Evolutionary conservation across 2,888 invertebrate genomes (phyloP).

Genomic region (Campopleginae sp.): DNA sequence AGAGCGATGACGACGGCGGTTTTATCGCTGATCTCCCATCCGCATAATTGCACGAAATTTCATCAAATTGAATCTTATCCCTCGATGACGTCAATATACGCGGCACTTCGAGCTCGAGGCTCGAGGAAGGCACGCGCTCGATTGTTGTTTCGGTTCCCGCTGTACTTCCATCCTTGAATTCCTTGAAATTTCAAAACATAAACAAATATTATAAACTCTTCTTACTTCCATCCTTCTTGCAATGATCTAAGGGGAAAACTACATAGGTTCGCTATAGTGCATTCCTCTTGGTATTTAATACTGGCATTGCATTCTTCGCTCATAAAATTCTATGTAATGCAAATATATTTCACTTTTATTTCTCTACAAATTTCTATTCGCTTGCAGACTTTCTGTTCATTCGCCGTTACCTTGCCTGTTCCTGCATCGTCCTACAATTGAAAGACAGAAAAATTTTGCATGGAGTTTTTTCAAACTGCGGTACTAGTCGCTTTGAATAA

Average conservation of each 20-base stretch:
- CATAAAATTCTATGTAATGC: slow-evolving; percentile 44
- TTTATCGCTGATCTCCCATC: slow-evolving; percentile 72
- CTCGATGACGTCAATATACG: slow-evolving; percentile 66
- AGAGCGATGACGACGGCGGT: slow-evolving; percentile 74
- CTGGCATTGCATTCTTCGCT: slow-evolving; percentile 16
- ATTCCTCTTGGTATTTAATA: slow-evolving; percentile 36
- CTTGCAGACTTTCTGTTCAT: slow-evolving; percentile 44
- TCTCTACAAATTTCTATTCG: slow-evolving; percentile 43
- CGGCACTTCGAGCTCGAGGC: slow-evolving; percentile 80
- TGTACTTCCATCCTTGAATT: slow-evolving; percentile 81
- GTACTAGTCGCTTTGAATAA: slow-evolving; percentile 25
- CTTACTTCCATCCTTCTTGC: neutral
- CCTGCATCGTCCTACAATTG: slow-evolving; percentile 80
- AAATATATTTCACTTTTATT: slow-evolving; percentile 29
- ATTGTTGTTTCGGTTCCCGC: slow-evolving; percentile 76
- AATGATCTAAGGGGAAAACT: slow-evolving; percentile 32
- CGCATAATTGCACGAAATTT: slow-evolving; percentile 77
- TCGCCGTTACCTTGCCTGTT: slow-evolving; percentile 78
- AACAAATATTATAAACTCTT: neutral
- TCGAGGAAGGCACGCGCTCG: slow-evolving; percentile 75
- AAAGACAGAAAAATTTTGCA: slow-evolving; percentile 72
- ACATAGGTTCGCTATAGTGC: slow-evolving; percentile 44
- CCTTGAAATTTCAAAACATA: slow-evolving; percentile 74
- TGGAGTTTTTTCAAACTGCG: slow-evolving; percentile 41
- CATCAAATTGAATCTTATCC: slow-evolving; percentile 80